Percentiles rank a stretch among this genome's conserved stretches.
Evolutionary conservation across 1,140 invertebrate species (phyloP).

Genomic region (Leptinotarsa texana): DNA sequence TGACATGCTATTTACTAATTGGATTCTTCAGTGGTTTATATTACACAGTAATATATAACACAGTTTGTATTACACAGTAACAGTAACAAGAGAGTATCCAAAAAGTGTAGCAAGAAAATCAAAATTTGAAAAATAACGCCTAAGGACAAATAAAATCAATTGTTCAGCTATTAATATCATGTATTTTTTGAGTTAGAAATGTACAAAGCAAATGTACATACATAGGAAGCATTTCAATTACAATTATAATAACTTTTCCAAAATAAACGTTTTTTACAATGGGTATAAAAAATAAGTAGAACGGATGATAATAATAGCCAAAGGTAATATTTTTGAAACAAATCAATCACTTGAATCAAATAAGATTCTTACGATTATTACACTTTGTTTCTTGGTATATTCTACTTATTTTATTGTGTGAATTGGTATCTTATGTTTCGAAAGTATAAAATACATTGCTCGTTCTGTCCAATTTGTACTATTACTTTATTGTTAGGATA

Average conservation of each 20-base stretch:
- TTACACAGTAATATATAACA: too few species aligned
- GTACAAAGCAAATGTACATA: constrained; percentile 28
- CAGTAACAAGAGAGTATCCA: too few species aligned
- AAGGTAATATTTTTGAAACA: constrained; percentile 8
- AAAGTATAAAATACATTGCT: constrained; percentile 13
- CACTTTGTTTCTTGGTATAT: constrained; percentile 13
- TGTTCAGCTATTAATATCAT: background rate
- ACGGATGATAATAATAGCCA: background rate
- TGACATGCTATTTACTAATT: too few species aligned
- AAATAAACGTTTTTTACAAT: background rate
- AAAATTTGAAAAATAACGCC: too few species aligned
- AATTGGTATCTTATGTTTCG: constrained; percentile 18
- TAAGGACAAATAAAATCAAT: too few species aligned
- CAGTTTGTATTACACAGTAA: too few species aligned
- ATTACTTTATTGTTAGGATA: background rate
- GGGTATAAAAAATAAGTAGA: background rate
- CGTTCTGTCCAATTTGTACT: background rate
- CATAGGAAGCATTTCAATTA: constrained; percentile 36
- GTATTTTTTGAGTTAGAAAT: constrained; percentile 1
- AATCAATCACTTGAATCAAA: constrained; percentile 17
- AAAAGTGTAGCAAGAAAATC: too few species aligned
- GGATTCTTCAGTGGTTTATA: too few species aligned
- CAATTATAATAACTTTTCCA: constrained; percentile 26
- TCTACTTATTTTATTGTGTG: constrained; percentile 1
- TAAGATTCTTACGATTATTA: constrained; percentile 17